Evolutionary conservation across 2,797 vertebrate species (phyloP).

Genomic region (Gymnocypris eckloni): DNA sequence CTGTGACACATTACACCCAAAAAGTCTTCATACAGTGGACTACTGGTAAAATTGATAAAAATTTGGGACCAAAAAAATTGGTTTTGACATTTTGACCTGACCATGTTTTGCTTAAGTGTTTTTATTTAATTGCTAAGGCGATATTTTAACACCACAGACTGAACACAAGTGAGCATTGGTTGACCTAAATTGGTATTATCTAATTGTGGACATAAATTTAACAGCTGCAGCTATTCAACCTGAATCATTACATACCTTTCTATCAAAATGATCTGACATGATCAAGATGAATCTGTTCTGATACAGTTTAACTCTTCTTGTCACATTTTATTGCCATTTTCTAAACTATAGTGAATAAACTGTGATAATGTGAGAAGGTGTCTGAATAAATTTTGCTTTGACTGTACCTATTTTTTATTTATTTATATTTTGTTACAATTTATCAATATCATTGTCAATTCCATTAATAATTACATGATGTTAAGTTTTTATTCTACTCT

Average conservation of each 20-base stretch:
- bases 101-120: too few species aligned
- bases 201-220: background rate
- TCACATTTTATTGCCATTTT: background rate
- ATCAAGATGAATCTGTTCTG: background rate
- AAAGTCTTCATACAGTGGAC: too few species aligned
- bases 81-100: too few species aligned
- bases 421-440: background rate
- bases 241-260: background rate
- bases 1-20: too few species aligned
- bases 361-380: background rate
- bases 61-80: too few species aligned
- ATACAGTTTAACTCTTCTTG: background rate
- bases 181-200: background rate
- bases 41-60: too few species aligned
- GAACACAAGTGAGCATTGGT: background rate
- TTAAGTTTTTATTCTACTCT: background rate
- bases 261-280: background rate
- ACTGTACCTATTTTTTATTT: background rate
- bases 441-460: background rate
- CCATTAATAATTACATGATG: background rate
- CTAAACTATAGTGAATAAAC: background rate
- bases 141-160: too few species aligned
- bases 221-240: background rate
- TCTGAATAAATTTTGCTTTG: background rate
- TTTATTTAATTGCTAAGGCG: too few species aligned